Conservation (phyloP, 2,797 vertebrate genomes). For the Perodicticus potto region DNA sequence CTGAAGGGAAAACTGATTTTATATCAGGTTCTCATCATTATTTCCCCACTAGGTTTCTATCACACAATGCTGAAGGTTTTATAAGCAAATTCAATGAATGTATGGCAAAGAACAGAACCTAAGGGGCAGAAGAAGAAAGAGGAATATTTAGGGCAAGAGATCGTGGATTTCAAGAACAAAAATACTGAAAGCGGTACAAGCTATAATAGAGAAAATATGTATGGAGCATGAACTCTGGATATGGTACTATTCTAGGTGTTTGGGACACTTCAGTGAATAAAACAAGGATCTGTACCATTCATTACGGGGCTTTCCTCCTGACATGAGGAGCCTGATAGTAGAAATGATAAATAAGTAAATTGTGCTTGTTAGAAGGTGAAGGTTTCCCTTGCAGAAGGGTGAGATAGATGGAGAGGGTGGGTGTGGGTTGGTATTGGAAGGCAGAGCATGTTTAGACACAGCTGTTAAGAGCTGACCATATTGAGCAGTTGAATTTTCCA, state of each 20-base stretch:
- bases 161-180: background rate
- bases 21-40: background rate
- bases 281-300: background rate
- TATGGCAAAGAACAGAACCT: too few species aligned
- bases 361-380: background rate
- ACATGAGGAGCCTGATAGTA: background rate
- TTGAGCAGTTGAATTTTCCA: background rate
- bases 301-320: background rate
- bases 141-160: background rate
- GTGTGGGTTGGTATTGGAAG: too few species aligned
- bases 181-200: background rate
- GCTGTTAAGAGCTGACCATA: background rate
- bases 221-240: fast-evolving
- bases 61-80: background rate
- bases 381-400: background rate
- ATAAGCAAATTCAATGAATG: background rate
- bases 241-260: background rate
- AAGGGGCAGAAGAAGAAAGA: background rate
- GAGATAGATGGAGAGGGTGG: background rate
- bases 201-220: background rate
- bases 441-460: background rate
- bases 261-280: background rate
- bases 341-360: background rate
- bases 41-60: background rate
- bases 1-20: background rate